Conservation (phyloP, 1,140 invertebrate species). For the Cotesia glomerata region DNA sequence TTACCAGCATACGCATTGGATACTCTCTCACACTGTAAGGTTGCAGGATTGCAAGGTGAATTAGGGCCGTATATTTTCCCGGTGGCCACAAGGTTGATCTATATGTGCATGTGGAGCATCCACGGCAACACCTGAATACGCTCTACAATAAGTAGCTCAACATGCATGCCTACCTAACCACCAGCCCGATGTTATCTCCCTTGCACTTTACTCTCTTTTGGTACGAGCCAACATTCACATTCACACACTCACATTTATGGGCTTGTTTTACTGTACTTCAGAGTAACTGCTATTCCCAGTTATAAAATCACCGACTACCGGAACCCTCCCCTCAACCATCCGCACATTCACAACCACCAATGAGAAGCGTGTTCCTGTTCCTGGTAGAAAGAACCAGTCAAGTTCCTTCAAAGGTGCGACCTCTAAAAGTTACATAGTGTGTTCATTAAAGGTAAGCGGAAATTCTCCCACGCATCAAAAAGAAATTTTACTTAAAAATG, state of each 20-base stretch:
- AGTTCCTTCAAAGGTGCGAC: too few species aligned
- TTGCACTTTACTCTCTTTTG: neutral
- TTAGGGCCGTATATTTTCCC: constrained; percentile 4
- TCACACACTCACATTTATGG: neutral
- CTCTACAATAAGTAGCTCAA: constrained; percentile 27
- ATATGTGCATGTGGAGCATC: neutral
- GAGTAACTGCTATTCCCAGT: too few species aligned
- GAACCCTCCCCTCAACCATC: too few species aligned
- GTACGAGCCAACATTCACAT: neutral
- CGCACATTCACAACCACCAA: too few species aligned
- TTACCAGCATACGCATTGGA: constrained; percentile 15
- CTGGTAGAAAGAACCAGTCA: too few species aligned
- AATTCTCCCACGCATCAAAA: too few species aligned
- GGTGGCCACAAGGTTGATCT: neutral
- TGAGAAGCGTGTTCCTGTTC: too few species aligned
- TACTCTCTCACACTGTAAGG: neutral
- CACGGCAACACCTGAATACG: constrained; percentile 16
- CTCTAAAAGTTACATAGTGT: too few species aligned
- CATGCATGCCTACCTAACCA: constrained; percentile 28
- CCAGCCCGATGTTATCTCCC: constrained; percentile 6
- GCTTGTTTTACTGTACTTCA: too few species aligned
- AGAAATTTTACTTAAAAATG: too few species aligned
- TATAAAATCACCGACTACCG: too few species aligned
- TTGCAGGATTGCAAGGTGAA: neutral
- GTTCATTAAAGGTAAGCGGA: too few species aligned